Percentiles rank a stretch among this genome's conserved stretches.
Evolutionary conservation across 2,797 vertebrate genomes (phyloP).

Genomic region (Clarias pachynema): DNA sequence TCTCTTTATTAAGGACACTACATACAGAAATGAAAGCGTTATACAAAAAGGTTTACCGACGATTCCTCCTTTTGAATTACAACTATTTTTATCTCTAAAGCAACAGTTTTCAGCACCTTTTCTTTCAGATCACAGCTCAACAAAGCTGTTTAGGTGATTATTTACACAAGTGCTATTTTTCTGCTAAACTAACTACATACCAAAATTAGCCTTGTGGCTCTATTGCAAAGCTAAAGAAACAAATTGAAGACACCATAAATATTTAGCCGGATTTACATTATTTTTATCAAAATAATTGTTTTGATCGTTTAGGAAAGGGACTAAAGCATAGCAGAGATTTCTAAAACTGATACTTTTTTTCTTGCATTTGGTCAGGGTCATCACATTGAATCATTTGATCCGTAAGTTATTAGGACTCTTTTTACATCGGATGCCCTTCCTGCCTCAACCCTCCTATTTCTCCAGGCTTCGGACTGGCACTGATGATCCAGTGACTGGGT

Average conservation of each 20-base stretch:
- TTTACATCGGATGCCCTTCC: no score
- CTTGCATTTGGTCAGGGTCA: neutral
- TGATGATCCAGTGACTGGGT: no score
- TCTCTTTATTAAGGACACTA: neutral
- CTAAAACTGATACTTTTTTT: neutral
- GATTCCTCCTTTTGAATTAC: neutral
- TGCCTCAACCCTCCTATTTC: no score
- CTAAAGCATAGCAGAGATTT: neutral
- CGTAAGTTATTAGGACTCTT: no score
- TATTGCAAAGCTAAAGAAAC: neutral
- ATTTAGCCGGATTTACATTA: neutral
- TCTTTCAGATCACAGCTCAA: neutral
- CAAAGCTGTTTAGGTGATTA: neutral
- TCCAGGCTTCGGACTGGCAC: no score
- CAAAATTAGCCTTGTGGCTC: neutral
- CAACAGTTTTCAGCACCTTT: neutral
- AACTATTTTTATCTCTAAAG: neutral
- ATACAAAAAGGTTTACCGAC: neutral
- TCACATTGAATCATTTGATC: no score
- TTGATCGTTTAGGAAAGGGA: neutral
- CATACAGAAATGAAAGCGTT: neutral
- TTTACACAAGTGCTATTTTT: neutral
- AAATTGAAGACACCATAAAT: neutral
- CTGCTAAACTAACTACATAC: neutral
- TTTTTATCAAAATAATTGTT: neutral